Evolutionary conservation across 2,113 vertebrate genomes (phyloP), one percentile per base, ranked within the genome.

Genomic region (Scartelaos histophorus): DNA sequence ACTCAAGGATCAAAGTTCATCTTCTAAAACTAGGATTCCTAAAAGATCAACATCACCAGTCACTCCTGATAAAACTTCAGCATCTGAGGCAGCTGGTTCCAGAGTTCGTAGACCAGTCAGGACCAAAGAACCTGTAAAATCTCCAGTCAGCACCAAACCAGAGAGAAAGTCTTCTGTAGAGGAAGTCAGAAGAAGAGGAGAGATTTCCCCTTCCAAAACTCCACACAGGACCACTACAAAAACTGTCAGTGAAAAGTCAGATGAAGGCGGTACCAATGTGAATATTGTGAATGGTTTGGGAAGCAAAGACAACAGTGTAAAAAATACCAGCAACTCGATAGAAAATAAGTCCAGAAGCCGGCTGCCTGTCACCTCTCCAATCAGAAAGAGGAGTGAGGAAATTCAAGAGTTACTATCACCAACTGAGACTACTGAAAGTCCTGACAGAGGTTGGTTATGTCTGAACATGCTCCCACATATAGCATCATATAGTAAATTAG

Each of bases 1-100:
- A 56, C 38, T 70, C 56, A 92, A 90, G 70, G 86, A 92, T 51
- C 83, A 82, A 69, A 82, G 29, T 53, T 12, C 69, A 79, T 57
- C 74, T n/a, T 65, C 77, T 2, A 54, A 90, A 81, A 89, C 90
- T 35, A 93, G 90, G 89, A 91, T 93, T 67, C 91, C 90, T 11
- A 91, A 91, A 82, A 90, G 86, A 75, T 67, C 80, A 9, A 13
- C 75, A 51, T 84, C 86, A 21, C 81, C 81, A 17, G 75, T 75
- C 21, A 74, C 81, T 17, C 11, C 74, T 24, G 85, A 90, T 79
- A 84, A 89, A 84, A 64, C 75, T 12, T 47, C 66, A 54, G 43
- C 21, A 9, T 15, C 49, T 3, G 78, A 82, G 25, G 58, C 21
- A 25, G 62, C 66, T 9, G 62, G 47, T 46, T 65, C 78, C 46